Conservation (phyloP, 2,888 invertebrate species). For the Himalopsyche kuldschensis region DNA sequence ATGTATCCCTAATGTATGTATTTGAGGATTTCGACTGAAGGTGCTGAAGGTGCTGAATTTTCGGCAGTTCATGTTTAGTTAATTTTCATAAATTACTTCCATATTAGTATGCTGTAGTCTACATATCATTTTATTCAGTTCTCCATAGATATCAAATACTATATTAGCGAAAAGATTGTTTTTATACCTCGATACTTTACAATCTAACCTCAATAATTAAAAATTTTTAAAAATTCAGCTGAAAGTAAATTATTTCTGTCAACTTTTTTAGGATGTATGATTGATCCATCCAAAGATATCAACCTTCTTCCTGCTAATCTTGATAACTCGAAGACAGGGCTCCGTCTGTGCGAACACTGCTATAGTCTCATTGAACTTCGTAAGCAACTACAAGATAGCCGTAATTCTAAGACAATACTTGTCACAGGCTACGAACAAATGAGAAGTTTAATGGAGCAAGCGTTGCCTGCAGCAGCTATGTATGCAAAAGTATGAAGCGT, state of each 20-base stretch:
- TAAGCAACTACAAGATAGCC: conserved; percentile 75
- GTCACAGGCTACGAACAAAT: conserved; percentile 83
- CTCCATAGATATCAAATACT: too few species aligned
- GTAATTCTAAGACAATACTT: conserved; percentile 77
- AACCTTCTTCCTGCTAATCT: conserved; percentile 43
- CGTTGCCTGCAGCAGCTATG: conserved; percentile 67
- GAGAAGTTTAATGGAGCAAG: conserved; percentile 73
- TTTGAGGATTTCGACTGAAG: too few species aligned
- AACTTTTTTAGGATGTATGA: conserved; percentile 50
- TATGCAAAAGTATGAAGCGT: conserved; percentile 60
- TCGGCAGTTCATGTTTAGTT: too few species aligned
- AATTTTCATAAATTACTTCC: too few species aligned
- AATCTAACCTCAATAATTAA: too few species aligned
- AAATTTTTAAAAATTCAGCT: not conserved
- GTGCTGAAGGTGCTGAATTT: too few species aligned
- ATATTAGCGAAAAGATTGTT: too few species aligned
- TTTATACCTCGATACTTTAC: too few species aligned
- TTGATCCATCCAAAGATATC: conserved; percentile 50
- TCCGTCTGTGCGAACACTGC: conserved; percentile 77
- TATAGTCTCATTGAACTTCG: conserved; percentile 79
- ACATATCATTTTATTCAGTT: too few species aligned
- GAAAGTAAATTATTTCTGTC: not conserved
- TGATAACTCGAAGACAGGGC: conserved; percentile 55
- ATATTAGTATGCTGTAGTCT: too few species aligned
- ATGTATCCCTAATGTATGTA: too few species aligned